phyloP scores from a whole-genome alignment of 2,113 vertebrate species.

The Sapajus apella region DNA sequence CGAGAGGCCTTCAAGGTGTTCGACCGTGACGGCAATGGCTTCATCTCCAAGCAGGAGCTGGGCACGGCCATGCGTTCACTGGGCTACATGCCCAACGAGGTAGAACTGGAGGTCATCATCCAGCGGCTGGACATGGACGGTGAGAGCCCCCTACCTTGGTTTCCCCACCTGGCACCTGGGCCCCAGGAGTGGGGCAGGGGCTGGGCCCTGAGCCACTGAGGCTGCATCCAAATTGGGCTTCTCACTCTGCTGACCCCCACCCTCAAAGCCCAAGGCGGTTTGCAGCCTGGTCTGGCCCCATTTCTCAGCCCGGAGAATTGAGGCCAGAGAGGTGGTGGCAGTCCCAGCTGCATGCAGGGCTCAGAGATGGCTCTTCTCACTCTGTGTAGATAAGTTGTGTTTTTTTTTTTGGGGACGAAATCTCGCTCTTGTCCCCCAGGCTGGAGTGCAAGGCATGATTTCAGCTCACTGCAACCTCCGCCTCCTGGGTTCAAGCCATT shows the following conservation, averaged over 20 bases:
- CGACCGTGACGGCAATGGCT: slow-evolving; percentile 95
- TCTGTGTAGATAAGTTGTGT: background rate
- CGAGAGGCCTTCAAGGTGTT: slow-evolving; percentile 97
- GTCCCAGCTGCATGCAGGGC: background rate
- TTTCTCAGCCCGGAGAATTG: background rate
- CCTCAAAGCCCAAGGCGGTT: background rate
- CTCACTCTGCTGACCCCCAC: background rate
- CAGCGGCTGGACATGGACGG: slow-evolving; percentile 97
- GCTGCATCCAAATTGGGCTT: background rate
- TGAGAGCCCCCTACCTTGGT: slow-evolving; percentile 75
- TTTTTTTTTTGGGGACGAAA: too few species aligned
- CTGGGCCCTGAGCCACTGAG: background rate
- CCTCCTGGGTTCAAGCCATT: too few species aligned
- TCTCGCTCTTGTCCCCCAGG: too few species aligned
- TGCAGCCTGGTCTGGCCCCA: background rate
- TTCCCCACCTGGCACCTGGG: background rate
- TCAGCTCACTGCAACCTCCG: too few species aligned
- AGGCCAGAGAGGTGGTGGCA: background rate
- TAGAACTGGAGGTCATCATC: slow-evolving; percentile 97
- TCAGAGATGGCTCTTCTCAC: background rate
- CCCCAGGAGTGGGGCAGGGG: too few species aligned
- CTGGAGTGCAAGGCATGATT: too few species aligned
- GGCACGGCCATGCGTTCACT: slow-evolving; percentile 96
- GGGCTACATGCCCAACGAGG: slow-evolving; percentile 98
- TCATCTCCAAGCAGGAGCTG: slow-evolving; percentile 98